Base-by-base conservation (phyloP, 2,888 invertebrate genomes). In the Antheraea yamamai region DNA sequence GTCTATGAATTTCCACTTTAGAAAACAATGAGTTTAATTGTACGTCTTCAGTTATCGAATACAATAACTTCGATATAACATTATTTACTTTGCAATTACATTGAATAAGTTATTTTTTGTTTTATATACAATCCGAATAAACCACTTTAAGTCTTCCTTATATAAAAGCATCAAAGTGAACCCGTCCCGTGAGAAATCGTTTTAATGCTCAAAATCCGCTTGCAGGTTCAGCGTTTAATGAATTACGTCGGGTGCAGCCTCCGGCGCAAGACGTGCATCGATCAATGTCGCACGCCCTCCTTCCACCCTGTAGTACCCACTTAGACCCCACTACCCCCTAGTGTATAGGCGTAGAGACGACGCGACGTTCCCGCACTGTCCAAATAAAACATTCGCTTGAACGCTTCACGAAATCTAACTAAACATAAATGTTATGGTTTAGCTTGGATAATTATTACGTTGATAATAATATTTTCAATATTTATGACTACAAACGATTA, bases 251-350 rank as follows among this genome's bases (percentile, higher is more conserved):
- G 93, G 90, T 93, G 94, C 95, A 94, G 94, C 93, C 95, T 93
- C 95, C 93, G 95, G 95, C 95, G 95, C 95, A 95, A 95, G 95
- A 95, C 95, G 95, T 95, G 95, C 95, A 96, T 95, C 95, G 95
- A 96, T 96, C 96, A 95, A 95, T 95, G 95, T 95, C 95, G 93
- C 91, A 91, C 92, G 82, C 83, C 81, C 79, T 80, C 82, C 83
- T 80, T 12, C 81, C 80, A 75, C 80, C 81, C 76, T 78, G 76
- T 73, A 76, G 83, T 83, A 76, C 83, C 84, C 83, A 77, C 81
- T 80, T 78, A 76, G 77, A 83, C 82, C 64, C 82, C 85, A 80
- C 76, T 75, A 68, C 75, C 78, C 81, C 80, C 75, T 26, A 79
- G 75, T 79, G 84, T 87, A 89, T 91, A 91, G 92, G 92, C 92